These are phyloP conservation scores for Pseudolaguvia tuberculata DNA, from an alignment of 2,113 vertebrate genomes.

Conservation along the genomic window DNA sequence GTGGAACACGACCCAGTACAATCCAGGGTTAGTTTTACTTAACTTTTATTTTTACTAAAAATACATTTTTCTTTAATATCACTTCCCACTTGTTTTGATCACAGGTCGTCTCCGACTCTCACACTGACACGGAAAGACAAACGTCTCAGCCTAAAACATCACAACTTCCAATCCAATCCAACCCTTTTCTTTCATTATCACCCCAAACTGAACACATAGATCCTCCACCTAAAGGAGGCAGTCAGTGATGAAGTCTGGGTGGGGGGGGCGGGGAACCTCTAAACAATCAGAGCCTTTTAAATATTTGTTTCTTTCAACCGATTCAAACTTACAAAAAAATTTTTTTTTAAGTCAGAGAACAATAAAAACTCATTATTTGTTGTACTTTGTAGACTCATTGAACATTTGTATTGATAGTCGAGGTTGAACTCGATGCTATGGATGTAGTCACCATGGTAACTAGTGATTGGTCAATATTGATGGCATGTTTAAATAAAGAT, in stretches of 20 bases:
- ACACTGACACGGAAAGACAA: not conserved
- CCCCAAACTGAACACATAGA: constrained; percentile 55
- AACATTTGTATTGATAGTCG: no score
- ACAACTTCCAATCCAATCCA: rapidly evolving
- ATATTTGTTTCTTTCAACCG: no score
- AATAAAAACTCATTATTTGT: no score
- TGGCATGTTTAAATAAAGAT: no score
- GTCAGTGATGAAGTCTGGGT: constrained; percentile 46
- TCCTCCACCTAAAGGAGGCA: constrained; percentile 54
- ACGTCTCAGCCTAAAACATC: not conserved
- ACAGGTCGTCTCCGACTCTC: not conserved
- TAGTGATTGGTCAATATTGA: no score
- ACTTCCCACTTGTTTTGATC: not conserved
- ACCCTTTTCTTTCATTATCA: constrained; percentile 26
- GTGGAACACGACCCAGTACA: constrained; percentile 51
- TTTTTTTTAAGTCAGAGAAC: no score
- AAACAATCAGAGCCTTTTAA: not conserved
- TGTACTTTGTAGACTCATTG: no score
- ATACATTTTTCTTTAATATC: not conserved
- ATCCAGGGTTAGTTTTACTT: no score
- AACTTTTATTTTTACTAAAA: not conserved
- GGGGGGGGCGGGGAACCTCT: no score
- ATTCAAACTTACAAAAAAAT: no score
- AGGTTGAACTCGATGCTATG: no score
- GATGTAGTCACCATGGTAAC: no score